Conservation (phyloP, 2,888 invertebrate species). For the Drosophila histrio region DNA sequence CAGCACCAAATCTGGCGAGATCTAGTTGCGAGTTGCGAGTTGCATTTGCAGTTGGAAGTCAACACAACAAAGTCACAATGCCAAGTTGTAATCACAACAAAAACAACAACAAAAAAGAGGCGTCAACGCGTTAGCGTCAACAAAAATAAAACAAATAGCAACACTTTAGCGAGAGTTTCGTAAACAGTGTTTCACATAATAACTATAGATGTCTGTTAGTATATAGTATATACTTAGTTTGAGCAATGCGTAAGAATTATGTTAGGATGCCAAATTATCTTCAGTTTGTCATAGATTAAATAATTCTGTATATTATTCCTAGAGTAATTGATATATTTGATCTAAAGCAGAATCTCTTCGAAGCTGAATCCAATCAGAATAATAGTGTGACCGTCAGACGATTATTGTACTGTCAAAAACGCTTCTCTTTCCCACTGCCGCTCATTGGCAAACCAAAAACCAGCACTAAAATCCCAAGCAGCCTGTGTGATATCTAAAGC, state of each 20-base stretch:
- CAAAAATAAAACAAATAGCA: background rate
- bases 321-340: too few species aligned
- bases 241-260: background rate
- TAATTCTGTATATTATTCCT: too few species aligned
- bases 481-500: too few species aligned
- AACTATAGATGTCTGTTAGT: background rate
- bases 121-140: conserved; percentile 7
- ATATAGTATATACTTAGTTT: background rate
- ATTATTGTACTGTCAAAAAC: too few species aligned
- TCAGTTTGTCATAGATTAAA: too few species aligned
- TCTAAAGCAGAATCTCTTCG: too few species aligned
- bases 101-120: background rate
- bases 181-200: conserved; percentile 1
- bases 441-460: too few species aligned
- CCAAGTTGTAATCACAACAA: conserved; percentile 16
- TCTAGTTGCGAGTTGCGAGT: conserved; percentile 56
- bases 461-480: too few species aligned
- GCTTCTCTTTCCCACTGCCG: too few species aligned
- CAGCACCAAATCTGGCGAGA: conserved; percentile 57
- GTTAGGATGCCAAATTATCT: too few species aligned
- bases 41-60: background rate
- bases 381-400: too few species aligned
- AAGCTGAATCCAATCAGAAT: too few species aligned
- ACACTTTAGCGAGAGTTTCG: conserved; percentile 8
- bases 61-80: conserved; percentile 14